Conservation (phyloP, 2,888 invertebrate species). For the Nephrocerus scutellatus region DNA sequence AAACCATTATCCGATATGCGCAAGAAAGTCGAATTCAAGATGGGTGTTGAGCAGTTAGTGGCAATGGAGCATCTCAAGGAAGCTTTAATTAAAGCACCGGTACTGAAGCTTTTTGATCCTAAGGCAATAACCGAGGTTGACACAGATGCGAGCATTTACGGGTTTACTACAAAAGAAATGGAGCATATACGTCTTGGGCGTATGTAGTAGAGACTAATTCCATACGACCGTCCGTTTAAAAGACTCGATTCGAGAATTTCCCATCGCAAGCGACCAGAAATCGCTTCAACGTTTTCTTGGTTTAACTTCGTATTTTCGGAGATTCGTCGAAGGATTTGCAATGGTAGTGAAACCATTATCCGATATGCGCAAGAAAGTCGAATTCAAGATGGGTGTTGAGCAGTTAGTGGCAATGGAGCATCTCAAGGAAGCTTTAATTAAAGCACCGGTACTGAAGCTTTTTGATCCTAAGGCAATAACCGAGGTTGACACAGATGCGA, state of each 20-base stretch:
- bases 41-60: constrained; percentile 5
- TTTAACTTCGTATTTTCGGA: constrained; percentile 9
- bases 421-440: constrained; percentile 16
- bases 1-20: constrained; percentile 30
- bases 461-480: not conserved
- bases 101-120: constrained; percentile 13
- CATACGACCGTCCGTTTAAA: constrained; percentile 4
- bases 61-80: constrained; percentile 11
- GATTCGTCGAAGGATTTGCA: constrained; percentile 22
- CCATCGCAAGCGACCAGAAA: constrained; percentile 1
- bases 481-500: not conserved
- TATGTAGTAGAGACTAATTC: constrained; percentile 20
- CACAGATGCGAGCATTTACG: constrained; percentile 17
- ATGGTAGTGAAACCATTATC: constrained; percentile 32
- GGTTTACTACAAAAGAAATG: constrained; percentile 20
- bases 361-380: constrained; percentile 18
- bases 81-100: constrained; percentile 8
- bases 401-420: constrained; percentile 8
- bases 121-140: constrained; percentile 14
- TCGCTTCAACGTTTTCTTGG: constrained; percentile 8
- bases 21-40: constrained; percentile 10
- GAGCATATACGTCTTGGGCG: constrained; percentile 31
- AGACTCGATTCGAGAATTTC: constrained; percentile 7
- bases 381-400: constrained; percentile 13
- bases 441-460: constrained; percentile 6